A percentile compares a stretch with the other conserved stretches of the same genome.
These are phyloP conservation scores for Salvelinus sp. DNA, from an alignment of 2,113 vertebrate genomes.

Conservation along the genomic window DNA sequence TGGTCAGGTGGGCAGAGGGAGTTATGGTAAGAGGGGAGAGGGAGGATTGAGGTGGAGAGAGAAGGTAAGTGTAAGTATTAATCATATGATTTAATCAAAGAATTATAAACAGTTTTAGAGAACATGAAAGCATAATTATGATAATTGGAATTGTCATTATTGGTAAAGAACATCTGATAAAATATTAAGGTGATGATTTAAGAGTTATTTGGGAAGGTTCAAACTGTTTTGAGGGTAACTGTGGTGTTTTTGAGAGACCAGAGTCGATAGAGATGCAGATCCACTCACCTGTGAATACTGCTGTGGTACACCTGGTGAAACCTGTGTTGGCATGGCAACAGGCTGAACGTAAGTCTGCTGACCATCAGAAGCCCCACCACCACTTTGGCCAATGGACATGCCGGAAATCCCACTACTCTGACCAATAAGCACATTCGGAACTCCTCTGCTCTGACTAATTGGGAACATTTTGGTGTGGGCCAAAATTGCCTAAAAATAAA, in stretches of 20 bases:
- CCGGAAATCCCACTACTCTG: constrained; percentile 66
- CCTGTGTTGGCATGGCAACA: constrained; percentile 70
- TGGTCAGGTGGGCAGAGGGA: constrained; percentile 46
- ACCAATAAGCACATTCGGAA: constrained; percentile 66
- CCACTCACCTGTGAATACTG: constrained; percentile 76
- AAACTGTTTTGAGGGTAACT: not conserved
- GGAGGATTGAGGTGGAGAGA: constrained; percentile 60
- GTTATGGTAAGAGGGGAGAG: constrained; percentile 53
- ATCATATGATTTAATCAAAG: constrained; percentile 52
- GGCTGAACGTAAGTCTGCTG: constrained; percentile 70
- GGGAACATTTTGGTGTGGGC: constrained; percentile 64
- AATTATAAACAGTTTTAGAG: constrained; percentile 51
- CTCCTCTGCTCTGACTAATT: constrained; percentile 64
- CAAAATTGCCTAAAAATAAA: constrained; percentile 41
- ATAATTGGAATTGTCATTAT: not conserved
- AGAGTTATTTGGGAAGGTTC: constrained; percentile 12
- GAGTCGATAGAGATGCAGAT: constrained; percentile 14
- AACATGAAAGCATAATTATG: constrained; percentile 25
- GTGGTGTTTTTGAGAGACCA: not conserved
- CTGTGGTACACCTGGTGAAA: constrained; percentile 72
- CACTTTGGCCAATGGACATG: constrained; percentile 61
- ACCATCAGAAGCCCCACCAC: constrained; percentile 26
- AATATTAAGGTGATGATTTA: not conserved
- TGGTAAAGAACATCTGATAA: not conserved
- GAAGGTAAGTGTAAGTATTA: constrained; percentile 68